phyloP scores from a whole-genome alignment of 2,113 vertebrate genomes.

The Redunca redunca region DNA sequence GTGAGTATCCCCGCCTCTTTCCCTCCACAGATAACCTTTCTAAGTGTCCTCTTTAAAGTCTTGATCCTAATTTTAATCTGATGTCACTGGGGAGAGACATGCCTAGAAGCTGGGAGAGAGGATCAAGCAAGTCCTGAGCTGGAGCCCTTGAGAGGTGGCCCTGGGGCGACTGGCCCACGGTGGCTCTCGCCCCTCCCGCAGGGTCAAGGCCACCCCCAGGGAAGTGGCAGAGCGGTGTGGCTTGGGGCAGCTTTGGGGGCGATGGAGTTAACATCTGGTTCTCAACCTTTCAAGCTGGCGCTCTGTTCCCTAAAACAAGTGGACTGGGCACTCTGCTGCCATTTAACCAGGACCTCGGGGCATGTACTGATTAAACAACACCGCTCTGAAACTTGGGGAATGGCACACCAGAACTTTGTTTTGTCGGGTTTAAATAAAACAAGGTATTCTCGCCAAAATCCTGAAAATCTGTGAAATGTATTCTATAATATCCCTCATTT shows the following conservation, averaged over 20 bases:
- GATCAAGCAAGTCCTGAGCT: not conserved
- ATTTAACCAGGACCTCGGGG: not conserved
- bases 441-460: not conserved
- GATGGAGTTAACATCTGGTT: not conserved
- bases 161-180: too few species aligned
- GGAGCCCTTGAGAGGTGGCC: not conserved
- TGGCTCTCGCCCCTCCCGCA: not conserved
- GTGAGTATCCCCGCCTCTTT: not conserved
- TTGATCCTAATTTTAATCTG: not conserved
- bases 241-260: not conserved
- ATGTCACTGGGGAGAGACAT: not conserved
- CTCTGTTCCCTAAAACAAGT: not conserved
- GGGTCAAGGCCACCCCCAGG: not conserved
- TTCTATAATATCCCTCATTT: not conserved
- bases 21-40: not conserved
- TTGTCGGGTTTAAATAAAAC: not conserved
- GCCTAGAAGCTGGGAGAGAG: not conserved
- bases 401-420: not conserved
- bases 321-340: not conserved
- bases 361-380: too few species aligned
- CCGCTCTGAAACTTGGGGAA: not conserved
- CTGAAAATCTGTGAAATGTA: not conserved
- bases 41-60: not conserved
- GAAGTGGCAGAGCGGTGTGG: not conserved
- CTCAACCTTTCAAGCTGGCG: not conserved